Base-by-base conservation (phyloP, 1,140 invertebrate genomes). In the Phortica variegata region DNA sequence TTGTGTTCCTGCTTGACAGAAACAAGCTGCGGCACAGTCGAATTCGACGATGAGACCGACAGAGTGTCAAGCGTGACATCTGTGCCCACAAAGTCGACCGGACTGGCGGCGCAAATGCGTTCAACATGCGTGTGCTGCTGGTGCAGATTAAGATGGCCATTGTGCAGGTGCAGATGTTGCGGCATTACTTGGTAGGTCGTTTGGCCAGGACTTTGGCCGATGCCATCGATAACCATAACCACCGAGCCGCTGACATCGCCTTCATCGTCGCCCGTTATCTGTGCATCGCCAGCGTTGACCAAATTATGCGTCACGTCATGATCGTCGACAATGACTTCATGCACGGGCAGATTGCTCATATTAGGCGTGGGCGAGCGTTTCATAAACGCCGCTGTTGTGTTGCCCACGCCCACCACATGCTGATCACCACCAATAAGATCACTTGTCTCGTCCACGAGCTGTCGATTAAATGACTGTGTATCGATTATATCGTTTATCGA, bases 401-500 rank as follows among this genome's bases (percentile, higher is more conserved):
- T 40, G 41, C 16, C 43, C 33, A 16, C 49, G 10, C 23, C n/a
- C n/a, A n/a, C 32, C 13, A 34, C n/a, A 34, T 9, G 32, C 6
- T 15, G 9, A 8, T 34, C 2, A 36, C 19, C 2, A 18, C 18
- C 3, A 12, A 58, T 61, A 19, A 69, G 54, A 23, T 65, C 81
- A 77, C 77, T 77, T 57, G 70, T 52, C 78, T 81, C 74, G 69
- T 77, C 77, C 75, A 81, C 54, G 32, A 75, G 41, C 69, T 80
- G 80, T 75, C 82, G 79, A 72, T 77, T 79, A 69, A 82, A 80
- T 70, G 81, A 75, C 77, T 81, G 81, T 65, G 82, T 79, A 78
- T 84, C 82, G 71, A 82, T 79, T 78, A 85, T 84, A 65, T 84
- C 81, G 71, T 79, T 82, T 75, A 84, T 82, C 71, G 82, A 83